phyloP scores from a whole-genome alignment of 2,888 invertebrate genomes.

The Oscheius myriophilus region DNA sequence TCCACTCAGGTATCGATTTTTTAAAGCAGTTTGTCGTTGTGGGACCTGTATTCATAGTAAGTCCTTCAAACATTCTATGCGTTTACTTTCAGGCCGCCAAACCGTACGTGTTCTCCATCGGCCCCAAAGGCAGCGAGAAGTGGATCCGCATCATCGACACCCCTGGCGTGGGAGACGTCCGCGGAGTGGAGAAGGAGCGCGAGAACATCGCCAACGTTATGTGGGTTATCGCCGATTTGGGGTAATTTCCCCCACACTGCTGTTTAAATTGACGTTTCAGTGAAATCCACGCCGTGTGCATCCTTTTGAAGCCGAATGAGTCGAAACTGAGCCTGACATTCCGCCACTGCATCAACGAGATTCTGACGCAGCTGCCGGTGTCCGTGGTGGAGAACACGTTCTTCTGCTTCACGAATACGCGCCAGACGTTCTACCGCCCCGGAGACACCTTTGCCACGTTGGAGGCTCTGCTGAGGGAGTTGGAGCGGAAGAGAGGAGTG shows the following conservation, averaged over 20 bases:
- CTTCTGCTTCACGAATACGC: neutral
- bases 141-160: constrained; percentile 15
- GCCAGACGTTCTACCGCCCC: neutral
- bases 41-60: neutral
- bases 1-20: constrained; percentile 4
- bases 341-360: neutral
- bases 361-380: neutral
- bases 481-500: neutral
- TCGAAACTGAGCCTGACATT: neutral
- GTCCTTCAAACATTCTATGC: too few relatives aligned
- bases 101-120: neutral
- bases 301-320: neutral
- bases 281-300: constrained; percentile 4
- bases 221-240: neutral
- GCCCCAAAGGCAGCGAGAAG: neutral
- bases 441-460: neutral
- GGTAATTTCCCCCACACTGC: too few relatives aligned
- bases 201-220: constrained; percentile 9
- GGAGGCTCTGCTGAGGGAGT: neutral
- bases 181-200: constrained; percentile 1
- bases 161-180: constrained; percentile 18
- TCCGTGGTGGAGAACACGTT: neutral
- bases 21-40: neutral
- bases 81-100: too few relatives aligned
- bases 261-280: neutral